Conservation (phyloP, 2,797 vertebrate genomes). For the Podarcis siculus region DNA sequence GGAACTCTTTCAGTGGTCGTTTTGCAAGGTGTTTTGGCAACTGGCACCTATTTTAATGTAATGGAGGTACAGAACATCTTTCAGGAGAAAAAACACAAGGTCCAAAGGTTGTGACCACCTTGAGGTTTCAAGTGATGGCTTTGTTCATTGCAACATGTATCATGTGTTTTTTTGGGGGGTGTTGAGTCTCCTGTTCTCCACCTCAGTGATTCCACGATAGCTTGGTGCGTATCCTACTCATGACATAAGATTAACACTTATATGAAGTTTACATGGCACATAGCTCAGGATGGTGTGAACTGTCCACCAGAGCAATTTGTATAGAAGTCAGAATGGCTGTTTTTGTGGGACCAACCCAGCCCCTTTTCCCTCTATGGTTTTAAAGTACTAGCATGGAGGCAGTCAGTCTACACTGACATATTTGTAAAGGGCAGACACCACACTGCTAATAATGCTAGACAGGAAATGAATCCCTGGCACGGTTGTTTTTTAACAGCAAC, state of each 20-base stretch:
- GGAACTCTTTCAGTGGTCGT: background rate
- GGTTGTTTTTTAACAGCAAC: background rate
- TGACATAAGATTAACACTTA: background rate
- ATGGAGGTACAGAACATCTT: constrained; percentile 8
- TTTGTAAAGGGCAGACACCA: background rate
- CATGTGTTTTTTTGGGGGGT: background rate
- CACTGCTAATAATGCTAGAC: background rate
- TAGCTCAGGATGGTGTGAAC: no score
- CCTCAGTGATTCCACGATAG: background rate
- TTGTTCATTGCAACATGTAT: background rate
- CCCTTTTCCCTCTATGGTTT: background rate
- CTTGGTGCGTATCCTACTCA: no score
- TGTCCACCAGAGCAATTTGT: background rate
- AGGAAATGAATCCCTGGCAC: background rate
- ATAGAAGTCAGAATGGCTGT: background rate
- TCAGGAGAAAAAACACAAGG: constrained; percentile 13
- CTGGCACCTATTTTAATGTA: constrained; percentile 18
- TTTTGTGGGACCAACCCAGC: background rate
- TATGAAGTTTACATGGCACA: background rate
- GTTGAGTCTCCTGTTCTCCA: no score
- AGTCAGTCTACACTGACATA: background rate
- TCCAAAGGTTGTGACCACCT: background rate
- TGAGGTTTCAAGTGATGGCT: background rate
- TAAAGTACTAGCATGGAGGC: background rate
- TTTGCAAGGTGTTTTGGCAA: constrained; percentile 26